A percentile compares a stretch with the other conserved stretches of the same genome.
These are phyloP conservation scores for Hirudinaria manillensis DNA, from an alignment of 2,888 invertebrate genomes.

Conservation along the genomic window DNA sequence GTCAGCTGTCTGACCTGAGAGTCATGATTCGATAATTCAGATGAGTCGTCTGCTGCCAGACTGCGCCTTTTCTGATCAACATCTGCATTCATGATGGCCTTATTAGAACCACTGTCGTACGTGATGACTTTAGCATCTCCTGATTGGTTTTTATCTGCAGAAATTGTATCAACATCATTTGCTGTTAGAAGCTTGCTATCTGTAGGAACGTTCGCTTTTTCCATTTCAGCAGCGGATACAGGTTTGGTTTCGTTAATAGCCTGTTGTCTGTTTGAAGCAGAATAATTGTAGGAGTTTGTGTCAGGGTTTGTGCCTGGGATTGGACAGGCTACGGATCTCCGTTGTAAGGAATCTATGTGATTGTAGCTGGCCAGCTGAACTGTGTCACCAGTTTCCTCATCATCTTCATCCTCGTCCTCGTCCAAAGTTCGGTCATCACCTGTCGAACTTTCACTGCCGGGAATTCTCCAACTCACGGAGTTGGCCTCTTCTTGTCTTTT, in stretches of 20 bases:
- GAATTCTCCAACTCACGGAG: constrained; percentile 21
- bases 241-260: neutral
- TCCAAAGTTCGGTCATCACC: constrained; percentile 28
- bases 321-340: neutral
- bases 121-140: neutral
- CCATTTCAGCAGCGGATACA: neutral
- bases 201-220: neutral
- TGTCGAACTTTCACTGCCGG: constrained; percentile 30
- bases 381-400: neutral
- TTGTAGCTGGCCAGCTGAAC: neutral
- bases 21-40: neutral
- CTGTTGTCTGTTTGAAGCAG: neutral
- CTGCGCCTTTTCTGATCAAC: neutral
- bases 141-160: no score
- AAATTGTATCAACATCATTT: no score
- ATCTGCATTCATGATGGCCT: neutral
- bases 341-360: neutral
- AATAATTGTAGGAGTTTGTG: neutral
- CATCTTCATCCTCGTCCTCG: constrained; percentile 12
- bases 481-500: constrained; percentile 7
- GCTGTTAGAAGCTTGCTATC: neutral
- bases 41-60: neutral
- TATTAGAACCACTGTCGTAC: neutral
- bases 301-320: neutral
- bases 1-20: neutral